These are phyloP conservation scores for Presbytis comata DNA, from an alignment of 2,797 vertebrate species.

Conservation along the genomic window DNA sequence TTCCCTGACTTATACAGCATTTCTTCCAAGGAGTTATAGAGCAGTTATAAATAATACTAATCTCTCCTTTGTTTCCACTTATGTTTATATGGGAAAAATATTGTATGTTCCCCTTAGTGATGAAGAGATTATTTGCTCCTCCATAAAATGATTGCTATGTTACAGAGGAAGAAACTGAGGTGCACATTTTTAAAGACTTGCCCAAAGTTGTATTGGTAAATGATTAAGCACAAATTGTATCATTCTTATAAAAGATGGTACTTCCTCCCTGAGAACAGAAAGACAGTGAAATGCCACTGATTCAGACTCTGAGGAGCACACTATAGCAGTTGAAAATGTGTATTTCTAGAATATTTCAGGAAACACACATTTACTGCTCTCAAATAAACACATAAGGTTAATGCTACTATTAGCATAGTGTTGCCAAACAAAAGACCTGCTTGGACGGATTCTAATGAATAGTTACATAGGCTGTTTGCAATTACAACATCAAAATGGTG, in stretches of 20 bases:
- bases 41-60: not conserved
- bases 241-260: not conserved
- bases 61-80: not conserved
- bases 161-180: not conserved
- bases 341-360: not conserved
- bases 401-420: not conserved
- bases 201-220: not conserved
- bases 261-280: not conserved
- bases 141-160: not conserved
- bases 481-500: conserved; percentile 56
- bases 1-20: not conserved
- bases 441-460: conserved; percentile 19
- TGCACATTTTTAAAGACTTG: not conserved
- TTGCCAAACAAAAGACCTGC: not conserved
- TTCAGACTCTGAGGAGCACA: not conserved
- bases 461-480: conserved; percentile 29
- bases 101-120: not conserved
- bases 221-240: not conserved
- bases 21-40: not conserved
- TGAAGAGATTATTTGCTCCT: not conserved
- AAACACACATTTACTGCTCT: not conserved
- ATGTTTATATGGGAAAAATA: not conserved
- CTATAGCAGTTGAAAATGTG: not conserved
- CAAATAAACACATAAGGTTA: conserved; percentile 17
- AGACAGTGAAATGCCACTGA: not conserved